Evolutionary conservation across 1,140 invertebrate genomes (phyloP), one percentile per base, ranked within the genome.

Genomic region (Bombus waltoni): DNA sequence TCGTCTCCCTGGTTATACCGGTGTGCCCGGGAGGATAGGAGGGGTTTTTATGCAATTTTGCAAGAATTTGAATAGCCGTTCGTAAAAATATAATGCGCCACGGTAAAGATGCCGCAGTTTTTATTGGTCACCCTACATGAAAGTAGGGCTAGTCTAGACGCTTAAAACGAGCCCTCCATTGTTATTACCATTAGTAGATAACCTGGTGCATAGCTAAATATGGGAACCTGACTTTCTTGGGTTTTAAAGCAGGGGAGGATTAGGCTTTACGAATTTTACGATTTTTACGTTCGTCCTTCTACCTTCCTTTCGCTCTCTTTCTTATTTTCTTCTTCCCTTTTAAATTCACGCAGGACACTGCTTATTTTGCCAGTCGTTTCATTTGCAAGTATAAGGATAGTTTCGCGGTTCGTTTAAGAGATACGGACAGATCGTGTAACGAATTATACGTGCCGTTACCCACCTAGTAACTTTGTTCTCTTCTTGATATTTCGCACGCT

Each of bases 381-480:
- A 89, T 89, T 89, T 89, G 84, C 75, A 82, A 70, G 80, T 75
- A 79, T 75, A 88, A 88, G 35, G 42, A 68, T 59, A n/a, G 53
- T 53, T 38, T 38, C 6, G 32, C 38, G 11, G 11, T 72, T 65
- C 57, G 68, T 85, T 77, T 74, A n/a, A 74, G 77, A 75, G 22
- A 32, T 66, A 66, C 62, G 15, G n/a, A 13, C 15, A 13, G 1
- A 32, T 3, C 11, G 32, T 65, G 62, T 65, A n/a, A n/a, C 28
- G 28, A 81, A 77, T 68, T 44, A 59, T 71, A 75, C 28, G 28
- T 44, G 65, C 28, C 22, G 8, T 44, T 40, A 83, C 86, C 81
- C 87, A 98, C 98, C 98, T 98, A 44, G 97, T 97, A 38, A 97
- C 95, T 92, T 97, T 97, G 76, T 96, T 95, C 94, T 99, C 98